These are phyloP conservation scores for Perccottus glenii DNA, from an alignment of 2,113 vertebrate genomes.

Conservation along the genomic window DNA sequence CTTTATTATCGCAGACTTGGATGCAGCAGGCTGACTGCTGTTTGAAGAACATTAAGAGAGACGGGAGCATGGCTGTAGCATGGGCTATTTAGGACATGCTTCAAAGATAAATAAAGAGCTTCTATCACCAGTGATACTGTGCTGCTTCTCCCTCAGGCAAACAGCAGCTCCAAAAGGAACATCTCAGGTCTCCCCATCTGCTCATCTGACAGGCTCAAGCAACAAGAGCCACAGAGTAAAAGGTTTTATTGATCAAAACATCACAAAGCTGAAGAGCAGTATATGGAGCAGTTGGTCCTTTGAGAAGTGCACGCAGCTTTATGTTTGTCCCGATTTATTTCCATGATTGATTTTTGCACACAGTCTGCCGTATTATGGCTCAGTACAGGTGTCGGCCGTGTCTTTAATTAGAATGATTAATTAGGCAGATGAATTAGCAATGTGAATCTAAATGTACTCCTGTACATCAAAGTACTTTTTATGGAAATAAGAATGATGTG, in stretches of 20 bases:
- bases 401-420: slow-evolving; percentile 60
- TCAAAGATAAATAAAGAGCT: slow-evolving; percentile 12
- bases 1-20: slow-evolving; percentile 44
- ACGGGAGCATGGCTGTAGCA: slow-evolving; percentile 19
- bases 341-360: slow-evolving; percentile 33
- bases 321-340: slow-evolving; percentile 40
- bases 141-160: slow-evolving; percentile 32
- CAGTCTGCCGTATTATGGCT: slow-evolving; percentile 20
- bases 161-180: slow-evolving; percentile 52
- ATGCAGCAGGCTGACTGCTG: slow-evolving; percentile 22
- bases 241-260: slow-evolving; percentile 57
- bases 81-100: slow-evolving; percentile 1
- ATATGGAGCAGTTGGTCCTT: slow-evolving; percentile 14
- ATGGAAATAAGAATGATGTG: slow-evolving; percentile 33
- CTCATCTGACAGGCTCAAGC: slow-evolving; percentile 42
- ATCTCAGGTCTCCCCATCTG: slow-evolving; percentile 61
- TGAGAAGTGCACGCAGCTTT: slow-evolving; percentile 21
- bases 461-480: slow-evolving; percentile 28
- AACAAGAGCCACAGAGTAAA: slow-evolving; percentile 40
- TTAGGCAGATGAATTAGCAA: slow-evolving; percentile 39
- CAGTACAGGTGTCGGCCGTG: slow-evolving; percentile 32
- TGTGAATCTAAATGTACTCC: slow-evolving; percentile 7
- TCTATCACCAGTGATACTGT: slow-evolving; percentile 5
- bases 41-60: slow-evolving; percentile 41
- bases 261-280: slow-evolving; percentile 45